A percentile compares a stretch with the other conserved stretches of the same genome.
Evolutionary conservation across 2,113 vertebrate species (phyloP).

Genomic region (Cromileptes altivelis): DNA sequence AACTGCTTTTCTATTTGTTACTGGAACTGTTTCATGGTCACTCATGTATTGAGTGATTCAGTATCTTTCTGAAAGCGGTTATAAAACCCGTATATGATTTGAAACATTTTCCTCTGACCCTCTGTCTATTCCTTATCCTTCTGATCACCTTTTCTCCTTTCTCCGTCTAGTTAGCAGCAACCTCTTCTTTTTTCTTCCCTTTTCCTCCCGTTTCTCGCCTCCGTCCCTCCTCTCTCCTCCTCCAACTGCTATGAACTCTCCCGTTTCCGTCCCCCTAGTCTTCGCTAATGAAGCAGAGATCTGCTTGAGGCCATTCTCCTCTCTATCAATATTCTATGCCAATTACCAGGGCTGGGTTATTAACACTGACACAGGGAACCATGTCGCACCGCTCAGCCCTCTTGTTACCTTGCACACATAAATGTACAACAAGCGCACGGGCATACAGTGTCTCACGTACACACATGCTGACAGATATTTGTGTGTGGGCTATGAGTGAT

Average conservation of each 20-base stretch:
- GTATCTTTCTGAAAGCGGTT: conserved; percentile 52
- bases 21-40: conserved; percentile 45
- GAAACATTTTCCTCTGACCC: conserved; percentile 28
- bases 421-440: not conserved
- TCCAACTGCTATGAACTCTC: conserved; percentile 9
- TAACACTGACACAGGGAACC: conserved; percentile 58
- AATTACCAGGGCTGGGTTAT: conserved; percentile 64
- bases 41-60: conserved; percentile 31
- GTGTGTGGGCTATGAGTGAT: not conserved
- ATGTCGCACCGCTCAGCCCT: conserved; percentile 44
- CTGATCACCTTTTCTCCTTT: conserved; percentile 16
- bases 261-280: conserved; percentile 49
- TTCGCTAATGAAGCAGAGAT: conserved; percentile 64
- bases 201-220: conserved; percentile 2
- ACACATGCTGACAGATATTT: conserved; percentile 25
- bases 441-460: not conserved
- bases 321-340: conserved; percentile 72
- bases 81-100: conserved; percentile 36
- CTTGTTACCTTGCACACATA: conserved; percentile 18
- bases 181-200: not conserved
- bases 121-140: conserved; percentile 5
- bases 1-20: conserved; percentile 46
- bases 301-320: conserved; percentile 71
- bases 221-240: conserved; percentile 9
- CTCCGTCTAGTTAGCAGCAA: not conserved